Base-by-base conservation (phyloP, 2,113 vertebrate species). In the Taxidea taxus region DNA sequence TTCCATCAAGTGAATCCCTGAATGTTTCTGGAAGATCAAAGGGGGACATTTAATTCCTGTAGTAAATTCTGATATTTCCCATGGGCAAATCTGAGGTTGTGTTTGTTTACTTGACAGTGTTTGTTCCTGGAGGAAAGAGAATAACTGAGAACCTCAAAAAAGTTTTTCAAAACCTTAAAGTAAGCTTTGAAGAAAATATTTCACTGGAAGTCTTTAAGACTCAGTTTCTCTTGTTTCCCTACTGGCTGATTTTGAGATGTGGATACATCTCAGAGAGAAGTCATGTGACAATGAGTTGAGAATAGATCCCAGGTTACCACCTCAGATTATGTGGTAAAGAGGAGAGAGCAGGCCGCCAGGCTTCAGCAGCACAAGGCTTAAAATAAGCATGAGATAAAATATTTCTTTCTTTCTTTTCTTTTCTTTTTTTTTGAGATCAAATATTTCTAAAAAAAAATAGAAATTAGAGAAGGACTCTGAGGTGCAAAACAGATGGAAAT, bases 1-100 rank as follows among this genome's bases (percentile, higher is more conserved):
- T 62, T 92, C 90, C 58, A 27, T 92, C 75, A 93, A 72, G 60
- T 82, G 70, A 90, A 49, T 88, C 42, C 20, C 44, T 68, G 72
- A 66, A 92, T 18, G 37, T 82, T 97, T 97, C 54, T 85, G 51
- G 31, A 90, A 92, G 21, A 51, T 77, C 18, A 82, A 64, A 95
- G 66, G 39, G 16, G 82, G 44, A 74, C 31, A 44, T 82, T 74
- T 85, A 70, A 39, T 58, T 75, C 15, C 37, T 82, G 15, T 1
- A 94, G 56, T 25, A 81, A 88, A 91, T 85, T 91, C 34, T 87
- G 66, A 13, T 34, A 74, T 91, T 66, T 44, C 42, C 7, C 60
- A 60, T 23, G 14, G 87, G 6, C 18, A 77, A 51, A 87, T 18
- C 6, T 0, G 3, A 93, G 23, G 18, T 54, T 82, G 29, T 62